A percentile compares a stretch with the other conserved stretches of the same genome.
phyloP scores from a whole-genome alignment of 2,888 invertebrate species.

The Diloba caeruleocephala region DNA sequence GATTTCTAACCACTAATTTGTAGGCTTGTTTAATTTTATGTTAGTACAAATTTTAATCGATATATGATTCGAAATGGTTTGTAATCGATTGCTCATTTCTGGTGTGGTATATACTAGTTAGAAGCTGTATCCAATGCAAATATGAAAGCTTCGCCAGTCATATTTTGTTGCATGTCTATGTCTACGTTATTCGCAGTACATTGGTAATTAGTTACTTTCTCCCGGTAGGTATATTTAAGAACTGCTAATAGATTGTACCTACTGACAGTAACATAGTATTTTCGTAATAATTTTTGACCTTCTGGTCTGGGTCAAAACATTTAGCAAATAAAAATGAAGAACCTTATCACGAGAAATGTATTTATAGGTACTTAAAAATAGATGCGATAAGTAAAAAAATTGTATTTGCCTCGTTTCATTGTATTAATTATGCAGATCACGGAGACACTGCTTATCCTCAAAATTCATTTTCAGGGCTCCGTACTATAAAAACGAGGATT shows the following conservation, averaged over 20 bases:
- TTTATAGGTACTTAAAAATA: slow-evolving; percentile 11
- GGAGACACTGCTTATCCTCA: background rate
- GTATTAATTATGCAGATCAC: slow-evolving; percentile 3
- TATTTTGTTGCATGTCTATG: slow-evolving; percentile 61
- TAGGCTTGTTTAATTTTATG: slow-evolving; percentile 36
- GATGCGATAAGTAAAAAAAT: slow-evolving; percentile 14
- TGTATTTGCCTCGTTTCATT: too few relatives aligned
- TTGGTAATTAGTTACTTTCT: slow-evolving; percentile 74
- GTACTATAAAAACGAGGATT: too few relatives aligned
- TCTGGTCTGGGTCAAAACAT: slow-evolving; percentile 20
- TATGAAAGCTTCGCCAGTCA: slow-evolving; percentile 65
- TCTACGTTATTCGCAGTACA: slow-evolving; percentile 64
- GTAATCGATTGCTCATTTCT: slow-evolving; percentile 51
- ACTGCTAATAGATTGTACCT: slow-evolving; percentile 58
- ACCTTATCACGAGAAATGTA: slow-evolving; percentile 1
- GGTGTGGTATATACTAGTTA: slow-evolving; percentile 53
- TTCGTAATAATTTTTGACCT: slow-evolving; percentile 23
- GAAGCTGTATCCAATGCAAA: slow-evolving; percentile 51
- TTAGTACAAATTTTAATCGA: slow-evolving; percentile 36
- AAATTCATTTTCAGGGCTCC: too few relatives aligned
- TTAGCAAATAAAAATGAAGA: slow-evolving; percentile 11
- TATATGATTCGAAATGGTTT: slow-evolving; percentile 30
- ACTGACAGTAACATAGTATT: slow-evolving; percentile 42
- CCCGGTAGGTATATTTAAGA: slow-evolving; percentile 58
- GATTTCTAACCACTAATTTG: slow-evolving; percentile 69